Evolutionary conservation across 2,113 vertebrate genomes (phyloP), one percentile per base, ranked within the genome.

Genomic region (Percina caprodes): DNA sequence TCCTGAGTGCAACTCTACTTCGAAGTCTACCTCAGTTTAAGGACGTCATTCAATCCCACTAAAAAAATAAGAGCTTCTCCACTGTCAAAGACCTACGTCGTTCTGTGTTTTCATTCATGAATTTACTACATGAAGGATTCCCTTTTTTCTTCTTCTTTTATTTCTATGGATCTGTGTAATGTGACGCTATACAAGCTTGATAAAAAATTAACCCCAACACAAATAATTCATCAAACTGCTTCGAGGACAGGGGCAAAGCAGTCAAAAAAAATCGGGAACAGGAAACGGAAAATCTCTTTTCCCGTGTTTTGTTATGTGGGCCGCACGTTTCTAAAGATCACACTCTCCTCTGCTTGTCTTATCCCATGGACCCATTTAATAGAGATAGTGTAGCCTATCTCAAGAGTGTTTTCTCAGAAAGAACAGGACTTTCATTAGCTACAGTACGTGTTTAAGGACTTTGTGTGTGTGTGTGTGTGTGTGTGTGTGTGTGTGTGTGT

Each of bases 141-240:
- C 3, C 39, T 39, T 39, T 39, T 39, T 39, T 35, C 7, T 39
- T 9, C 1, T 8, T 58, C 42, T 21, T 65, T 61, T 6, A 55
- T 46, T 63, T 46, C n/a, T 49, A 19, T 56, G 63, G 33, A 51
- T 46, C 70, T 16, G 52, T 14, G 92, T 86, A 91, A 93, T 72
- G 30, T 23, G 88, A 93, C 39, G 24, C 91, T 61, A n/a, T 75
- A 84, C 77, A 74, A 45, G 80, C 79, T 12, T 33, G 51, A 85
- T 90, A 48, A 91, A 92, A 92, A 88, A 91, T 92, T 92, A 77
- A 92, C 86, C 68, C 49, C 1, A 24, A 11, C 68, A 72, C 86
- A 88, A 91, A 94, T 93, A 91, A 91, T 92, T 88, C 18, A 92
- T 89, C 71, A 78, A 84, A 88, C 62, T 13, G 63, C 85, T 56